Conservation (phyloP, 2,888 invertebrate genomes). For the Cordilura impudica region DNA sequence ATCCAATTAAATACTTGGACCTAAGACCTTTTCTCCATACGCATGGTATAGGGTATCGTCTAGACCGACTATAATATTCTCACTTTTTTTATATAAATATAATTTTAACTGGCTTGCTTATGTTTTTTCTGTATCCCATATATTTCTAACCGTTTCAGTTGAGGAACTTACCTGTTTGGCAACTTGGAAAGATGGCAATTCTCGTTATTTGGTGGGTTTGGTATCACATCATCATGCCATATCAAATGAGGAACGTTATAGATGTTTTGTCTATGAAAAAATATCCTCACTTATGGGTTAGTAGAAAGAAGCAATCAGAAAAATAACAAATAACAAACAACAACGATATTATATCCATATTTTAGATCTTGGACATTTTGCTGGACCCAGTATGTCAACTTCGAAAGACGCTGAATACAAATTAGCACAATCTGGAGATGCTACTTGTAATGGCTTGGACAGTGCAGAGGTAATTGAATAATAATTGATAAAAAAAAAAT, state of each 20-base stretch:
- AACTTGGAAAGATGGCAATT: slow-evolving; percentile 95
- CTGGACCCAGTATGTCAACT: slow-evolving; percentile 74
- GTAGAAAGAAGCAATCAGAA: slow-evolving; percentile 58
- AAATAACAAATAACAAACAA: too few species aligned
- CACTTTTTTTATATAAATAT: too few species aligned
- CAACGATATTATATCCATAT: neutral
- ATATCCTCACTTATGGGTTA: slow-evolving; percentile 82
- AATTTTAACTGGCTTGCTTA: neutral
- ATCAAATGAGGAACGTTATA: slow-evolving; percentile 94
- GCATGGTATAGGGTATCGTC: too few species aligned
- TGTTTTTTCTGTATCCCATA: too few species aligned
- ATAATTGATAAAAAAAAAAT: neutral
- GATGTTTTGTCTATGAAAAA: slow-evolving; percentile 97
- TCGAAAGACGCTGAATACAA: slow-evolving; percentile 84
- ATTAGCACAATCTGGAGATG: slow-evolving; percentile 94
- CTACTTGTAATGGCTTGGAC: slow-evolving; percentile 94
- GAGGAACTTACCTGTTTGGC: slow-evolving; percentile 95
- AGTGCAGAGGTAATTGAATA: slow-evolving; percentile 84
- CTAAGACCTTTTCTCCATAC: too few species aligned
- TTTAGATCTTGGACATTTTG: slow-evolving; percentile 67
- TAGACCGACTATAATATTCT: too few species aligned
- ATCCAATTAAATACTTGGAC: too few species aligned
- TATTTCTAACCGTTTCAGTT: slow-evolving; percentile 81
- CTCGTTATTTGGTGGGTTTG: slow-evolving; percentile 92
- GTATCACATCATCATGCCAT: slow-evolving; percentile 93